These are phyloP conservation scores for Heptranchias perlo DNA, from an alignment of 2,113 vertebrate species.

Conservation along the genomic window DNA sequence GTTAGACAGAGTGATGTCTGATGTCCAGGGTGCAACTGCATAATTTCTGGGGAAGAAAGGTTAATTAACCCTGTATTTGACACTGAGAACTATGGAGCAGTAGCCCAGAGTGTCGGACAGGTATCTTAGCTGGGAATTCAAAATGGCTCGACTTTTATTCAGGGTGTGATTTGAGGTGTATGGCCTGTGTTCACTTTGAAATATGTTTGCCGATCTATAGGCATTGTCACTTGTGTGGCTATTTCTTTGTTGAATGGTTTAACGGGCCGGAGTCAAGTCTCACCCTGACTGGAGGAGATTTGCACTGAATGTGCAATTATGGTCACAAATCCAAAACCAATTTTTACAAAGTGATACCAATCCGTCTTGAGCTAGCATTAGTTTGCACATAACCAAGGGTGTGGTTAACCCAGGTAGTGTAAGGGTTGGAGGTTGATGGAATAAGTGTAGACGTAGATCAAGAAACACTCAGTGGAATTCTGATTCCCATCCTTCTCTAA, in stretches of 20 bases:
- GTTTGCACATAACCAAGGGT: background rate
- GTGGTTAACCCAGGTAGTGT: background rate
- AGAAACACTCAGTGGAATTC: background rate
- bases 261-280: too few relatives aligned
- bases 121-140: background rate
- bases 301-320: background rate
- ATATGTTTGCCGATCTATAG: background rate
- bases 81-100: background rate
- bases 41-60: background rate
- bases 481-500: background rate
- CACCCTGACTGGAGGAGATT: background rate
- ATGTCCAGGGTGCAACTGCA: background rate
- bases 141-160: background rate
- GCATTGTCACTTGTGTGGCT: background rate
- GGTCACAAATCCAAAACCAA: background rate
- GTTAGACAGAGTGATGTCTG: background rate
- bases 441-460: background rate
- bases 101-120: background rate
- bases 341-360: background rate
- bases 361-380: background rate
- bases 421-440: background rate
- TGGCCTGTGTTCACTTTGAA: background rate
- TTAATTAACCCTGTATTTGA: background rate
- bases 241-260: background rate
- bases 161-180: background rate